phyloP scores from a whole-genome alignment of 2,113 vertebrate species.

The Rhombomys opimus region DNA sequence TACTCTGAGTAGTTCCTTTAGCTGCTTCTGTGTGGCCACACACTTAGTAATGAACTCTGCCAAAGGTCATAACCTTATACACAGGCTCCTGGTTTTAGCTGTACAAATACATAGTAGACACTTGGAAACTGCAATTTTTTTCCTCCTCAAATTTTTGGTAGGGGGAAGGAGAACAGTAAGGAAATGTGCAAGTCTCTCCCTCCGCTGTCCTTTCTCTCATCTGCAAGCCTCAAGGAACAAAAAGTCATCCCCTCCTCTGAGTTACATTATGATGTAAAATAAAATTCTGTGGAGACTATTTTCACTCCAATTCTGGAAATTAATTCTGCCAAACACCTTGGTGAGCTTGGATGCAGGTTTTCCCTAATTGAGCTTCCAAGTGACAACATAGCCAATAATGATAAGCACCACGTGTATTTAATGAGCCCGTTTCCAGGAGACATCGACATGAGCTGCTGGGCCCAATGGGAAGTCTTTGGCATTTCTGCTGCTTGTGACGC shows the following conservation, averaged over 20 bases:
- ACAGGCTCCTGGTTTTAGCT: background rate
- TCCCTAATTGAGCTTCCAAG: background rate
- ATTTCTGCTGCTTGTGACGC: background rate
- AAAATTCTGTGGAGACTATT: background rate
- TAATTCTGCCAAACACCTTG: conserved; percentile 2
- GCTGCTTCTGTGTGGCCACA: background rate
- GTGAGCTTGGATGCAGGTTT: background rate
- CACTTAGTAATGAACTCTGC: conserved; percentile 1
- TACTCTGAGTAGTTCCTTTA: background rate
- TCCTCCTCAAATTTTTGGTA: background rate
- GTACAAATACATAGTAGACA: background rate
- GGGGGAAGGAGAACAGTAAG: background rate
- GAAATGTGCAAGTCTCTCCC: background rate
- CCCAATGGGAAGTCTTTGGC: background rate
- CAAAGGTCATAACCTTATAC: background rate
- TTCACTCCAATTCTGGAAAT: background rate
- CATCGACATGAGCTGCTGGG: background rate
- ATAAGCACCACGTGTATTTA: background rate
- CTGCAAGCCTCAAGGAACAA: background rate
- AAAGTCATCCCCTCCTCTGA: background rate
- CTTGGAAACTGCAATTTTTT: background rate
- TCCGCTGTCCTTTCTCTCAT: background rate
- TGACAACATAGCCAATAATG: background rate
- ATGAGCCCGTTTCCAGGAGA: background rate
- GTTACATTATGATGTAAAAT: background rate